Evolutionary conservation across 2,113 vertebrate species (phyloP), one percentile per base, ranked within the genome.

Genomic region (Anser brachyrhynchus): DNA sequence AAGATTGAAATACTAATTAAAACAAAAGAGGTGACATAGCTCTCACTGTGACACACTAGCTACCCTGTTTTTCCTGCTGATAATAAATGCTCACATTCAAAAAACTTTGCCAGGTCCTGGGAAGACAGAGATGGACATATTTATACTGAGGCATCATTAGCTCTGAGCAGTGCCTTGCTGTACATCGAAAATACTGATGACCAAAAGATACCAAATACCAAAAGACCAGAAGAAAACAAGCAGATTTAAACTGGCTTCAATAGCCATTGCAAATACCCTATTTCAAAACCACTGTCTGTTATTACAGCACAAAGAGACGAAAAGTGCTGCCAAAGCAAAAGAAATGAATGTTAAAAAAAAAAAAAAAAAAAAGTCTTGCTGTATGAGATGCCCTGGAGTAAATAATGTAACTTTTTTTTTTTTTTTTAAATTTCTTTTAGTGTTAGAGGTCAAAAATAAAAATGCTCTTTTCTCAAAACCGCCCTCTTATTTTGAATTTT

Each of bases 261-360:
- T 2, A 75, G 17, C 2, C 6, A n/a, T 59, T 77, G 11, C 14
- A 82, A 93, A 81, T 37, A 37, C 6, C 2, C 2, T 17, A 17
- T 88, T 88, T 90, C 65, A 84, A 84, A 92, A 10, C 19, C 16
- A 57, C 41, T 82, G n/a, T 26, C 26, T 46, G 37, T 52, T 84
- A 72, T 73, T 39, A 79, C 8, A 90, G 29, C 28, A 73, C 4
- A 83, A 20, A 13, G 15, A 77, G 54, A 66, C 65, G 25, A 94
- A 91, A 93, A 65, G 23, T 81, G 86, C 54, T 89, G 55, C 55
- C 39, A 87, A 85, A 75, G 20, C 22, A 91, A 91, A 92, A 90
- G 26, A 94, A 91, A 88, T 59, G 87, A 92, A 90, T 65, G 22
- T 28, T 82, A 44, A 91, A 72, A 77, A 88, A 80, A 46, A 20